These are phyloP conservation scores for Pangasius krempfi DNA, from an alignment of 2,797 vertebrate genomes.

Conservation along the genomic window DNA sequence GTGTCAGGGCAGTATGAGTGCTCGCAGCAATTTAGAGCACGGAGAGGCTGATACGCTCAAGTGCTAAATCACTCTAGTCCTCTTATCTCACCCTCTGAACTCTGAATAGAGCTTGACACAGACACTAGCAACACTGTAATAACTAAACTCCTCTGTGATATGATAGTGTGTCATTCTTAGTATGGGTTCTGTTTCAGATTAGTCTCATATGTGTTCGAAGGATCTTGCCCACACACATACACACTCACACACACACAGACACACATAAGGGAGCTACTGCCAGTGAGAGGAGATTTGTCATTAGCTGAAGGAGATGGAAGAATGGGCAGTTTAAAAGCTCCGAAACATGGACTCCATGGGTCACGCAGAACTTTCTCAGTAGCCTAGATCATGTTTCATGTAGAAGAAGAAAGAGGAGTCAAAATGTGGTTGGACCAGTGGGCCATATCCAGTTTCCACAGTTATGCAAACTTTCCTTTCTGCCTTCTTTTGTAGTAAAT, in stretches of 20 bases:
- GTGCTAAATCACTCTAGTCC: slow-evolving; percentile 38
- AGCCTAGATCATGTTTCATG: not conserved
- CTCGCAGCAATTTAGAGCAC: slow-evolving; percentile 17
- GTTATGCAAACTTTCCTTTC: not conserved
- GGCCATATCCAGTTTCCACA: not conserved
- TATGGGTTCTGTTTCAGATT: slow-evolving; percentile 27
- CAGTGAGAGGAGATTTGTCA: slow-evolving; percentile 30
- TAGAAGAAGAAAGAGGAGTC: not conserved
- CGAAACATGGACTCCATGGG: slow-evolving; percentile 14
- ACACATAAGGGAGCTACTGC: not conserved
- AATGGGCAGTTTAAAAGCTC: slow-evolving; percentile 32
- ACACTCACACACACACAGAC: slow-evolving; percentile 19
- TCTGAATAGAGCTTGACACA: slow-evolving; percentile 18
- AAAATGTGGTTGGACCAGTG: not conserved
- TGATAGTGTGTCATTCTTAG: not conserved
- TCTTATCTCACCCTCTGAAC: slow-evolving; percentile 16
- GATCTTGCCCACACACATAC: slow-evolving; percentile 17
- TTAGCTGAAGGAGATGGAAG: slow-evolving; percentile 33
- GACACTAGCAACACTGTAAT: not conserved
- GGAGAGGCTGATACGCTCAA: slow-evolving; percentile 4
- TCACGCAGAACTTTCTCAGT: slow-evolving; percentile 16
- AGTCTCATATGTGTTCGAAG: slow-evolving; percentile 3
- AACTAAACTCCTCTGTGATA: slow-evolving; percentile 10
- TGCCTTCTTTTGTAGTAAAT: not conserved
- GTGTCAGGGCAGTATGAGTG: slow-evolving; percentile 14